These are phyloP conservation scores for Hypothenemus hampei DNA, from an alignment of 1,140 invertebrate genomes.

Conservation along the genomic window DNA sequence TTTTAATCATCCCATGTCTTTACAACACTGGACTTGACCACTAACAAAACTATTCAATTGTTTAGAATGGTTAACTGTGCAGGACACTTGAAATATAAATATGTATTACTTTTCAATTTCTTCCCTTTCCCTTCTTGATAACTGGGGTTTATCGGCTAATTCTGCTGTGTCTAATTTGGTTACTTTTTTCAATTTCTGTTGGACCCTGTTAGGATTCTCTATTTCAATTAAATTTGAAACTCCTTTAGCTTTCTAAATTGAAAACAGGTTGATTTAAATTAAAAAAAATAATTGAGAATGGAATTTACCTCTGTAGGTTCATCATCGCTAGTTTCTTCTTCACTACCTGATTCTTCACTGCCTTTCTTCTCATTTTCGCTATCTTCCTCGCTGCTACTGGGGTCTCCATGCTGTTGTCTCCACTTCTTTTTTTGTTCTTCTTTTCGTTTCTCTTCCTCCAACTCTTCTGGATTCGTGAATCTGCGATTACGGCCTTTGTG, in stretches of 20 bases:
- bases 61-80: too few relatives aligned
- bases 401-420: slow-evolving; percentile 52
- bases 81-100: too few relatives aligned
- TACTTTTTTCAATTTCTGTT: slow-evolving; percentile 84
- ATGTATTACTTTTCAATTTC: slow-evolving; percentile 83
- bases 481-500: slow-evolving; percentile 89
- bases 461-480: slow-evolving; percentile 90
- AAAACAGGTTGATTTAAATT: too few relatives aligned
- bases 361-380: slow-evolving; percentile 46
- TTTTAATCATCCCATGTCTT: too few relatives aligned
- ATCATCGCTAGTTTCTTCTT: slow-evolving; percentile 35
- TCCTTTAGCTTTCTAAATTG: slow-evolving; percentile 29
- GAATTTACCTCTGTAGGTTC: slow-evolving; percentile 19
- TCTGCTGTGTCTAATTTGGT: slow-evolving; percentile 60
- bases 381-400: slow-evolving; percentile 36
- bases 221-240: slow-evolving; percentile 34
- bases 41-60: too few relatives aligned
- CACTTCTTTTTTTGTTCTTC: slow-evolving; percentile 65
- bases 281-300: too few relatives aligned
- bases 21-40: too few relatives aligned
- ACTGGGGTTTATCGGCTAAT: slow-evolving; percentile 62
- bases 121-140: slow-evolving; percentile 77
- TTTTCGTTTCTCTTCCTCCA: slow-evolving; percentile 79
- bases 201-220: slow-evolving; percentile 74
- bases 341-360: slow-evolving; percentile 38